Percentiles rank a stretch among this genome's conserved stretches.
Conservation (phyloP, 2,113 vertebrate species). For the Sarotherodon lohbergeri region DNA sequence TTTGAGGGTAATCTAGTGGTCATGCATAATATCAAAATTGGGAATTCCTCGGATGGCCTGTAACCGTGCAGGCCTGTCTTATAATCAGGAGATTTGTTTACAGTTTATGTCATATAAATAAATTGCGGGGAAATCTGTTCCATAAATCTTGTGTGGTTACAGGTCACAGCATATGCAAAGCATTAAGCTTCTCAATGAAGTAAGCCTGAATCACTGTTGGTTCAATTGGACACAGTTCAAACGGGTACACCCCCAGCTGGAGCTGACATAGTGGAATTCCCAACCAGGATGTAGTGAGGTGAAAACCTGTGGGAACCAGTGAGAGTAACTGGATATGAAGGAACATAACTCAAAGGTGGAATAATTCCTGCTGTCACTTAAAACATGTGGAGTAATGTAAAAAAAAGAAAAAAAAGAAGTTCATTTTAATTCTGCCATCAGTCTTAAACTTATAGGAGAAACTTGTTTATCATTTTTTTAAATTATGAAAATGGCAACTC, state of each 20-base stretch:
- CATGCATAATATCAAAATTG: slow-evolving; percentile 1
- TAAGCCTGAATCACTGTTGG: background rate
- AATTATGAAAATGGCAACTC: background rate
- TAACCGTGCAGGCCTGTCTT: background rate
- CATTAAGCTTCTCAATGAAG: background rate
- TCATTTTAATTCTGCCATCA: background rate
- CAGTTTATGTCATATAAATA: background rate
- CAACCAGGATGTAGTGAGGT: background rate
- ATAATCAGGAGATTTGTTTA: background rate
- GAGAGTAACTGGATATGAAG: slow-evolving; percentile 24
- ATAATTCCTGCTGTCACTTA: background rate
- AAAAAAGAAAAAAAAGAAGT: background rate
- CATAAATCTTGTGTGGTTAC: background rate
- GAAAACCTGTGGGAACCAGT: slow-evolving; percentile 32
- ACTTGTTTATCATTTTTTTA: rapidly evolving
- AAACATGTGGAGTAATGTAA: background rate
- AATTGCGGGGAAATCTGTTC: background rate
- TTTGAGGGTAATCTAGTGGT: slow-evolving; percentile 4
- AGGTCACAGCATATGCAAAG: background rate
- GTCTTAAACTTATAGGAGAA: background rate
- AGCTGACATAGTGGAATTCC: slow-evolving; percentile 37
- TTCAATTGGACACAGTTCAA: background rate
- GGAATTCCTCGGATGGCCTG: background rate
- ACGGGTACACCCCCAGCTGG: slow-evolving; percentile 20
- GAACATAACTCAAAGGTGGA: slow-evolving; percentile 18